Conservation (phyloP, 2,888 invertebrate genomes). For the Harpagoxenus sublaevis region DNA sequence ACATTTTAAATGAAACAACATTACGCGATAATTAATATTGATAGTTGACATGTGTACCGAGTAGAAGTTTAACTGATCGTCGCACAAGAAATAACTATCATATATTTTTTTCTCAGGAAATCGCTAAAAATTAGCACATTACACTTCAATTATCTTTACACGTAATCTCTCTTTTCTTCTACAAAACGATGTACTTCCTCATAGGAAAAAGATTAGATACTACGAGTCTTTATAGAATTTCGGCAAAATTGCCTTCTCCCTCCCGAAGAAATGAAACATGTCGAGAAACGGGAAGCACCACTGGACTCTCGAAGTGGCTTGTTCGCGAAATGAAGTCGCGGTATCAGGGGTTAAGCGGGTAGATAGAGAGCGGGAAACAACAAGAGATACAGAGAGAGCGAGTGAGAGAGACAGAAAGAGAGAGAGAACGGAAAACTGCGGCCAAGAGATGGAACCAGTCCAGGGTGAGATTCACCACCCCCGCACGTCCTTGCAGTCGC, state of each 20-base stretch:
- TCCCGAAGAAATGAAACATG: conserved; percentile 35
- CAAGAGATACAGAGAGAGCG: not conserved
- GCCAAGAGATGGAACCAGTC: conserved; percentile 13
- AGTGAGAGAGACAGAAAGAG: not conserved
- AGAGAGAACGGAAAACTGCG: not conserved
- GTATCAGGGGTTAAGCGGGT: conserved; percentile 48
- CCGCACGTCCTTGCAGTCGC: conserved; percentile 27
- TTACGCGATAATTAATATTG: conserved; percentile 16
- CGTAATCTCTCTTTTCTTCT: not conserved
- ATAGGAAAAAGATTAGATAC: not conserved
- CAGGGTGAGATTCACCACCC: conserved; percentile 41
- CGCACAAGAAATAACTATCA: not conserved
- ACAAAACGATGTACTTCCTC: not conserved
- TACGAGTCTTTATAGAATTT: conserved; percentile 15
- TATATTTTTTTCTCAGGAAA: not conserved
- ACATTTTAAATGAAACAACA: not conserved
- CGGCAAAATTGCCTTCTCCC: conserved; percentile 40
- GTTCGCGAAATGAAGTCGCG: conserved; percentile 53
- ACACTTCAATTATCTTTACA: not conserved
- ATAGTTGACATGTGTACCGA: not conserved
- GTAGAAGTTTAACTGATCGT: not conserved
- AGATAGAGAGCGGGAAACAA: conserved; percentile 4
- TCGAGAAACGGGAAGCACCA: conserved; percentile 30
- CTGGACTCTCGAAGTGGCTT: conserved; percentile 45
- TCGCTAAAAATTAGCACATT: not conserved